A percentile compares a stretch with the other conserved stretches of the same genome.
phyloP scores from a whole-genome alignment of 1,140 invertebrate species.

The Zaprionus camerounensis region DNA sequence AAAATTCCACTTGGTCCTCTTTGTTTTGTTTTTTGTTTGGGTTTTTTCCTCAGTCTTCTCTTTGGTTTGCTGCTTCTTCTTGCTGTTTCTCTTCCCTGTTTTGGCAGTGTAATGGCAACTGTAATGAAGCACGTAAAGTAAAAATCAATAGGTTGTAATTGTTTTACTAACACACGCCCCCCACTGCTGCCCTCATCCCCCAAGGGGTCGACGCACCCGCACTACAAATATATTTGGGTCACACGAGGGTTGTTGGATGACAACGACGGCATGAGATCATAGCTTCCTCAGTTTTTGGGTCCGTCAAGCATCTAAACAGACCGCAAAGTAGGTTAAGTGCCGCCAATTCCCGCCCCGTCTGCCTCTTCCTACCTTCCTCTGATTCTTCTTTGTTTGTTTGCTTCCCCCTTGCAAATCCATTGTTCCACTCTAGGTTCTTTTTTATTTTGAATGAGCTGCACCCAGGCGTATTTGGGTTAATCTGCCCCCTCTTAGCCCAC shows the following conservation, averaged over 20 bases:
- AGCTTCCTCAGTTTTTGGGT: conserved; percentile 37
- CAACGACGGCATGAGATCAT: conserved; percentile 67
- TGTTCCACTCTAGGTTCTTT: not conserved
- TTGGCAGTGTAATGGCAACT: conserved; percentile 60
- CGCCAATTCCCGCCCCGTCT: conserved; percentile 21
- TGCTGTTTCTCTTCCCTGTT: conserved; percentile 45
- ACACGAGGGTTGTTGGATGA: conserved; percentile 27
- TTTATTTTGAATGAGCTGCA: conserved; percentile 35
- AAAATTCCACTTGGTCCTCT: conserved; percentile 56
- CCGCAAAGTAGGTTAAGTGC: conserved; percentile 75
- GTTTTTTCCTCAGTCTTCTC: conserved; percentile 65
- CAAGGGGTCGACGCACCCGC: conserved; percentile 6
- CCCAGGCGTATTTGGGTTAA: conserved; percentile 44
- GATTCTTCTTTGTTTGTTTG: not conserved
- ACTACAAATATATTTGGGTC: conserved; percentile 59
- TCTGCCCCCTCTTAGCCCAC: conserved; percentile 11
- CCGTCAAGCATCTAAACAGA: conserved; percentile 69
- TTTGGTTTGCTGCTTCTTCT: conserved; percentile 41
- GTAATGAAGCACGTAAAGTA: conserved; percentile 50
- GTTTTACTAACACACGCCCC: conserved; percentile 34
- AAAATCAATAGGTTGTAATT: conserved; percentile 79
- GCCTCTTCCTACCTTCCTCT: not conserved
- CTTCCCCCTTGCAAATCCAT: conserved; percentile 2
- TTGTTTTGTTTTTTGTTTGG: conserved; percentile 8
- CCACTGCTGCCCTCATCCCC: not conserved